These are phyloP conservation scores for Nipponia nippon DNA, from an alignment of 2,113 vertebrate species.

Conservation along the genomic window DNA sequence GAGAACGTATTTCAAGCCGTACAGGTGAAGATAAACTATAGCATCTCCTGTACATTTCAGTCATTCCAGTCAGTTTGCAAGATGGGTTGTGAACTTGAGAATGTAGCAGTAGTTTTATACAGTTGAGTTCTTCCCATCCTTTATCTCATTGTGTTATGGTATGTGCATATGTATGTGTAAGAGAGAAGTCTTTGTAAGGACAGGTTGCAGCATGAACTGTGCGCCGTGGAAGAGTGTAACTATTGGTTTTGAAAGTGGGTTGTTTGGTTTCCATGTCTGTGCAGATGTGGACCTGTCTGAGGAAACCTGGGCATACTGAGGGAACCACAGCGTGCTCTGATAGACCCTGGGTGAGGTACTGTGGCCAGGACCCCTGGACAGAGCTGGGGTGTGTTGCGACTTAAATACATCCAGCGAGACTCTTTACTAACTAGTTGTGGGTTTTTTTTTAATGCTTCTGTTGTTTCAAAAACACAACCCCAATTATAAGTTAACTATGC, in stretches of 20 bases:
- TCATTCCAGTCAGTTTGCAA: background rate
- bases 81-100: background rate
- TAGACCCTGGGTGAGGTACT: background rate
- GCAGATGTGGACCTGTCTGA: background rate
- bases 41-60: background rate
- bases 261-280: background rate
- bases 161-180: background rate
- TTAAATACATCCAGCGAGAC: background rate
- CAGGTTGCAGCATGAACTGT: background rate
- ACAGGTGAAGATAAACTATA: background rate
- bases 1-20: background rate
- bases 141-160: background rate
- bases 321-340: accelerated
- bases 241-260: accelerated
- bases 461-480: background rate
- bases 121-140: background rate
- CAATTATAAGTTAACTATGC: background rate
- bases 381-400: background rate
- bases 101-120: background rate
- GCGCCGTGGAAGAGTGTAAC: background rate
- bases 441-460: background rate
- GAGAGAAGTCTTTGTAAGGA: background rate
- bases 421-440: background rate
- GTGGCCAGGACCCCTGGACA: background rate
- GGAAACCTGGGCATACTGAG: background rate